Conservation (phyloP, 2,797 vertebrate species). For the Anguilla anguilla region DNA sequence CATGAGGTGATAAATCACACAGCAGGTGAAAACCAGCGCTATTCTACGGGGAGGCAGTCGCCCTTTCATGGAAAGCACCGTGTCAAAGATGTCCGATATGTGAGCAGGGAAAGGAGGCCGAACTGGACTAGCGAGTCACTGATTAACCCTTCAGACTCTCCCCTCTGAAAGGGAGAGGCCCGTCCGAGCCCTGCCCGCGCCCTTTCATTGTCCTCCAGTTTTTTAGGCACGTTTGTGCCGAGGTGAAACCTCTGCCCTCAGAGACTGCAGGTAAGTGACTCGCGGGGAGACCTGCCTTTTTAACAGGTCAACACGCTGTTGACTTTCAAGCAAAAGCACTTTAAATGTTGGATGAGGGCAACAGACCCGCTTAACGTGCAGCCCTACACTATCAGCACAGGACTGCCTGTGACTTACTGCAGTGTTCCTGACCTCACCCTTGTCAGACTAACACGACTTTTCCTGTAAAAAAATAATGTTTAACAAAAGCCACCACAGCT, state of each 20-base stretch:
- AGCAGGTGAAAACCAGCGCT: not conserved
- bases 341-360: constrained; percentile 18
- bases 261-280: constrained; percentile 56
- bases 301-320: constrained; percentile 3
- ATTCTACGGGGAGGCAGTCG: not conserved
- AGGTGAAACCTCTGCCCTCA: constrained; percentile 57
- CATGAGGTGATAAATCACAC: not conserved
- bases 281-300: not conserved
- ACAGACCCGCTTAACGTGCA: constrained; percentile 37
- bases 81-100: constrained; percentile 25
- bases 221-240: not conserved
- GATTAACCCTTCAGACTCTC: constrained; percentile 35
- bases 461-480: constrained; percentile 67
- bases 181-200: constrained; percentile 47
- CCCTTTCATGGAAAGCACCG: not conserved
- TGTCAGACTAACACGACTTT: constrained; percentile 69
- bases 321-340: constrained; percentile 25
- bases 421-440: constrained; percentile 73
- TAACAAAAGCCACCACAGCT: constrained; percentile 62
- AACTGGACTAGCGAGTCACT: constrained; percentile 29
- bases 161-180: constrained; percentile 4
- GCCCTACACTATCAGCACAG: constrained; percentile 53
- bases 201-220: constrained; percentile 59
- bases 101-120: constrained; percentile 31
- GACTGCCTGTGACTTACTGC: constrained; percentile 51